A percentile compares a stretch with the other conserved stretches of the same genome.
phyloP scores from a whole-genome alignment of 92 coral and sea anemone genomes.

The Bergia sp. region DNA sequence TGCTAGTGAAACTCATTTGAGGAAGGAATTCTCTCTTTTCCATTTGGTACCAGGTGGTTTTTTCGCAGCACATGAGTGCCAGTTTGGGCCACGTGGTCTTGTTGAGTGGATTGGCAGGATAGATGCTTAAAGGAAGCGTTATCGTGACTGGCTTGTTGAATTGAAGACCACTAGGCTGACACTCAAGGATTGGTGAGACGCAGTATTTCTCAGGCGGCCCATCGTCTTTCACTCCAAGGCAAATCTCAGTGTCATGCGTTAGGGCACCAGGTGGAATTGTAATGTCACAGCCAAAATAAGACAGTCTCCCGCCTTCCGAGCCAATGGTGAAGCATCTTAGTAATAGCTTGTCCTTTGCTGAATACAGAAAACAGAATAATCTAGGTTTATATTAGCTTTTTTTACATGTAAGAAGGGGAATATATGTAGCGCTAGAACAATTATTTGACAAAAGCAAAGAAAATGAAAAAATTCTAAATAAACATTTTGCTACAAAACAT shows the following conservation, averaged over 20 bases:
- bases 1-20: neutral
- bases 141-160: neutral
- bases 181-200: neutral
- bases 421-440: too few species aligned
- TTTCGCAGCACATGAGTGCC: neutral
- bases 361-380: too few species aligned
- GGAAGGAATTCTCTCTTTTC: neutral
- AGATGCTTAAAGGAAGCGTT: neutral
- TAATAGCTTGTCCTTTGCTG: neutral
- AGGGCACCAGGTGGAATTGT: neutral
- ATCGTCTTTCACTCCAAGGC: neutral
- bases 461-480: too few species aligned
- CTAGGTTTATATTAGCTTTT: too few species aligned
- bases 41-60: neutral
- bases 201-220: neutral
- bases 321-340: neutral
- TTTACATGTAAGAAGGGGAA: too few species aligned
- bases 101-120: neutral
- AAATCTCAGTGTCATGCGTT: neutral
- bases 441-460: too few species aligned
- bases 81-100: neutral
- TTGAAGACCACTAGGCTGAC: neutral
- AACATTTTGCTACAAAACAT: too few species aligned
- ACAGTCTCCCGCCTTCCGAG: neutral
- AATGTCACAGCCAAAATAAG: neutral